Conservation (phyloP, 2,797 vertebrate genomes). For the Silurus aristotelis region DNA sequence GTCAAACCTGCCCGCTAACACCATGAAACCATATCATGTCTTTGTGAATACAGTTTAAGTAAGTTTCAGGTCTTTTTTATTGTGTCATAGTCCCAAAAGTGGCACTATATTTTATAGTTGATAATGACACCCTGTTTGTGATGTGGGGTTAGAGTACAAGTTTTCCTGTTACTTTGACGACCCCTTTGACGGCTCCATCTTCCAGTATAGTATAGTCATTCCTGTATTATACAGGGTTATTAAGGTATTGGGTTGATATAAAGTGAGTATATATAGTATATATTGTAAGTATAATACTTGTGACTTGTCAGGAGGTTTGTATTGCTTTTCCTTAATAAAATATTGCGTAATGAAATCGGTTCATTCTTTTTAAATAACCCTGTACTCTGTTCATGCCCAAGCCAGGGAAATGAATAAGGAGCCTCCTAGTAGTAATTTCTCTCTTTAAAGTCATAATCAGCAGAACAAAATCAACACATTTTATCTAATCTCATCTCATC, state of each 20-base stretch:
- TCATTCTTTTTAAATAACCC: no score
- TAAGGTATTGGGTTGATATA: no score
- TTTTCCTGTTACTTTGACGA: slow-evolving; percentile 15
- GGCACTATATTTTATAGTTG: background rate
- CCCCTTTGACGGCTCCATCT: background rate
- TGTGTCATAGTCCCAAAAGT: no score
- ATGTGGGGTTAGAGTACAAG: background rate
- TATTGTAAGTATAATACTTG: background rate
- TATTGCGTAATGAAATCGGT: no score
- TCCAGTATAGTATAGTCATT: background rate
- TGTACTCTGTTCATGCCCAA: background rate
- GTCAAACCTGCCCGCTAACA: background rate
- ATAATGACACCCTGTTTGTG: background rate
- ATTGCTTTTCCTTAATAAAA: no score
- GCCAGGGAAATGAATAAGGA: background rate
- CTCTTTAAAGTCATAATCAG: background rate
- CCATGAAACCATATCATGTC: background rate
- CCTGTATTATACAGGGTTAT: background rate
- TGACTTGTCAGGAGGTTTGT: no score
- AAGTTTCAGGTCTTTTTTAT: background rate
- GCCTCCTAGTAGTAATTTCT: background rate
- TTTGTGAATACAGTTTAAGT: background rate
- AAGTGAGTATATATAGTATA: no score
- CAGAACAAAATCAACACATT: background rate
- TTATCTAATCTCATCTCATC: no score